phyloP scores from a whole-genome alignment of 2,113 vertebrate genomes.

The Ranitomeya imitator region DNA sequence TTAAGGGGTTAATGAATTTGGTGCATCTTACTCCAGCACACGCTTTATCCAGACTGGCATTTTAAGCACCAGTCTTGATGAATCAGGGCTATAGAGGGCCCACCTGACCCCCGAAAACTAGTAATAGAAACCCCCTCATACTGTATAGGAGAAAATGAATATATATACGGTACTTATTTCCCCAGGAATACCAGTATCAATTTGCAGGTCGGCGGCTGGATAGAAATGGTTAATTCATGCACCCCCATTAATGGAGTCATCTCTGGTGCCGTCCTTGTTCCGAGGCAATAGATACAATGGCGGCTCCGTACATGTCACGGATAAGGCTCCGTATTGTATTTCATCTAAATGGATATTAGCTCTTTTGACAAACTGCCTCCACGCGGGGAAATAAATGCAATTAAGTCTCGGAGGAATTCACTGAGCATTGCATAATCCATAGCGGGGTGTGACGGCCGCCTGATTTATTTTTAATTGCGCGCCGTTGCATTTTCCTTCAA shows the following conservation, averaged over 20 bases:
- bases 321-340: background rate
- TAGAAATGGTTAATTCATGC: background rate
- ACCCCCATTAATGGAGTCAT: background rate
- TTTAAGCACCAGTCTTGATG: too few relatives aligned
- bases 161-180: too few relatives aligned
- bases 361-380: background rate
- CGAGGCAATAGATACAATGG: background rate
- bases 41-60: too few relatives aligned
- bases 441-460: background rate
- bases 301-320: background rate
- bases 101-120: too few relatives aligned
- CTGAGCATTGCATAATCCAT: slow-evolving; percentile 12
- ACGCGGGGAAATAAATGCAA: slow-evolving; percentile 11
- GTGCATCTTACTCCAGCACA: too few relatives aligned
- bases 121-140: background rate
- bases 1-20: too few relatives aligned
- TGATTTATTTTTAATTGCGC: slow-evolving; percentile 44
- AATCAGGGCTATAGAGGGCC: too few relatives aligned
- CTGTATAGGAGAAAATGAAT: too few relatives aligned
- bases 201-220: background rate
- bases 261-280: background rate
- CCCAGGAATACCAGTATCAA: too few relatives aligned
- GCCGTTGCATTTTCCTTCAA: slow-evolving; percentile 30
- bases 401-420: slow-evolving; percentile 24
- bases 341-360: slow-evolving; percentile 16